phyloP scores from a whole-genome alignment of 1,140 invertebrate genomes.

The Bacillus rossius region DNA sequence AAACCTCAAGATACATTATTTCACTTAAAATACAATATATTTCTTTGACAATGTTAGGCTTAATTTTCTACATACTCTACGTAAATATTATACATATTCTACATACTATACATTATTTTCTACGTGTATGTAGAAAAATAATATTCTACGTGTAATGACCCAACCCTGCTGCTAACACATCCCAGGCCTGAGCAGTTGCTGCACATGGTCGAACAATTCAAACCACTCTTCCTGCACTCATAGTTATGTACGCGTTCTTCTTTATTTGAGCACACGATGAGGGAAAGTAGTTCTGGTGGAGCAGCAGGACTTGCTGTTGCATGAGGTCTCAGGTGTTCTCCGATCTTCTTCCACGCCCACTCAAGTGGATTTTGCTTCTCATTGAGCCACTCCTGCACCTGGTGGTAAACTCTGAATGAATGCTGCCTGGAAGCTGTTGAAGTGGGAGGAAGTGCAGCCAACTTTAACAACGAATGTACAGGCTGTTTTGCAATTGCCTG shows the following conservation, averaged over 20 bases:
- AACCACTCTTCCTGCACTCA: not conserved
- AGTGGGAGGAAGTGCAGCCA: not conserved
- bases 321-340: not conserved
- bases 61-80: too few relatives aligned
- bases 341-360: not conserved
- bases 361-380: not conserved
- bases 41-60: too few relatives aligned
- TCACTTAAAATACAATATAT: too few relatives aligned
- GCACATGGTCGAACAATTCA: not conserved
- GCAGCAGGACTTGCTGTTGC: not conserved
- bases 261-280: not conserved
- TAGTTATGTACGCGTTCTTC: not conserved
- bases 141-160: too few relatives aligned
- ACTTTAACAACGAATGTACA: not conserved
- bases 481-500: not conserved
- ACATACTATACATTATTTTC: too few relatives aligned
- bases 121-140: too few relatives aligned
- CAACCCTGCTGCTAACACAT: conserved; percentile 1
- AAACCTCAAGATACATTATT: too few relatives aligned
- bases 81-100: too few relatives aligned
- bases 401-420: not conserved
- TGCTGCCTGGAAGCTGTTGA: not conserved
- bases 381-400: not conserved
- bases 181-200: not conserved
- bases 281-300: not conserved